A percentile compares a stretch with the other conserved stretches of the same genome.
These are phyloP conservation scores for Limonius californicus DNA, from an alignment of 1,140 invertebrate species.

Conservation along the genomic window DNA sequence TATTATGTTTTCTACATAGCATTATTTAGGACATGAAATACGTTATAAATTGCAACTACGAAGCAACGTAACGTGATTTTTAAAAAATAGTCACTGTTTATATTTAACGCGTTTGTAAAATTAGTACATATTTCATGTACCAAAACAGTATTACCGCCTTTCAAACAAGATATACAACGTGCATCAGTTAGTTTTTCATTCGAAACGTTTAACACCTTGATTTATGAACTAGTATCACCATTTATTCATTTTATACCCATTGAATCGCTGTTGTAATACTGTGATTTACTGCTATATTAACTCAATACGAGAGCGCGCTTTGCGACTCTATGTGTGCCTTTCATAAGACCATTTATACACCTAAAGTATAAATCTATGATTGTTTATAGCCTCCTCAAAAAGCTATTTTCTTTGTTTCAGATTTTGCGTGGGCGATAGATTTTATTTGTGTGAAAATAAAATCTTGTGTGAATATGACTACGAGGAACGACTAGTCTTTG, in stretches of 20 bases:
- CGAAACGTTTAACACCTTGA: neutral
- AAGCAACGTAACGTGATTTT: no score
- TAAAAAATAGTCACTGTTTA: no score
- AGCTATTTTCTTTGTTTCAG: slow-evolving; percentile 53
- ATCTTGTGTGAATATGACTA: slow-evolving; percentile 97
- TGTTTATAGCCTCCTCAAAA: neutral
- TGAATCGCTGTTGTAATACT: neutral
- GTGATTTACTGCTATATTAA: neutral
- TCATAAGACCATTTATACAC: neutral
- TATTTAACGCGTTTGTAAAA: no score
- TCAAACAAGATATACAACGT: neutral
- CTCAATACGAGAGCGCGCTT: neutral
- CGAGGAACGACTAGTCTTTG: slow-evolving; percentile 86
- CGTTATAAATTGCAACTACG: no score
- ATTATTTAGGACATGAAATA: no score
- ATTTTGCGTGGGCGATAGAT: slow-evolving; percentile 95
- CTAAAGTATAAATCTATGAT: neutral
- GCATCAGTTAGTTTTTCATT: slow-evolving; percentile 5
- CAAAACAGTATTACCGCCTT: neutral
- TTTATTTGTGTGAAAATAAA: slow-evolving; percentile 95
- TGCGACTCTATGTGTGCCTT: neutral
- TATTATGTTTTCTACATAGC: no score
- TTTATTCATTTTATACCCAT: slow-evolving; percentile 1
- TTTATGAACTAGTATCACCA: neutral
- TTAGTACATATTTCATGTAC: no score